Conservation (phyloP, 2,888 invertebrate species). For the Ischnus inquisitorius region DNA sequence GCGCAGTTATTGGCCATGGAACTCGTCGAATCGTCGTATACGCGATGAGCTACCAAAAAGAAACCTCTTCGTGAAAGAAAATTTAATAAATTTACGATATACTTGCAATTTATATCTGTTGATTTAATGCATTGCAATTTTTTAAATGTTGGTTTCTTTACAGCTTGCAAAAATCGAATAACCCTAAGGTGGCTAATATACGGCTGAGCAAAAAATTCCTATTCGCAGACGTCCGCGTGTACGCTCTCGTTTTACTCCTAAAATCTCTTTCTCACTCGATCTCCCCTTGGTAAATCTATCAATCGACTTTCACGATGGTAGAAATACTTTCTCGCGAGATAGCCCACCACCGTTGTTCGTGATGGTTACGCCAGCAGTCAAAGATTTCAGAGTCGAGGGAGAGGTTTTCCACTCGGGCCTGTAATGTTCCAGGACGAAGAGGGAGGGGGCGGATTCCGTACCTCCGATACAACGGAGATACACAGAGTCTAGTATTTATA, state of each 20-base stretch:
- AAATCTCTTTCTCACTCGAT: conserved; percentile 17
- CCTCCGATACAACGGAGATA: conserved; percentile 24
- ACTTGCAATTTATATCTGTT: background rate
- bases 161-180: background rate
- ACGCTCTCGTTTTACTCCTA: background rate
- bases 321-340: conserved; percentile 57
- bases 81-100: background rate
- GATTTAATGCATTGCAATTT: background rate
- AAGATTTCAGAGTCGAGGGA: conserved; percentile 47
- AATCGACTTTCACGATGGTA: conserved; percentile 59
- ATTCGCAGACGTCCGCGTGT: conserved; percentile 3
- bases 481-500: conserved; percentile 15
- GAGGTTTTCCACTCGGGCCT: conserved; percentile 13
- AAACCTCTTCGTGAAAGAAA: background rate
- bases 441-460: conserved; percentile 21
- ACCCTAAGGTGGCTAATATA: background rate
- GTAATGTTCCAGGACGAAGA: conserved; percentile 1
- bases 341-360: background rate
- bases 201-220: background rate
- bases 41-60: background rate
- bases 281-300: conserved; percentile 21
- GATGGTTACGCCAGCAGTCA: conserved; percentile 46
- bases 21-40: background rate
- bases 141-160: background rate
- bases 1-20: background rate